A percentile compares a stretch with the other conserved stretches of the same genome.
These are phyloP conservation scores for Uria aalge DNA, from an alignment of 2,113 vertebrate genomes.

Conservation along the genomic window DNA sequence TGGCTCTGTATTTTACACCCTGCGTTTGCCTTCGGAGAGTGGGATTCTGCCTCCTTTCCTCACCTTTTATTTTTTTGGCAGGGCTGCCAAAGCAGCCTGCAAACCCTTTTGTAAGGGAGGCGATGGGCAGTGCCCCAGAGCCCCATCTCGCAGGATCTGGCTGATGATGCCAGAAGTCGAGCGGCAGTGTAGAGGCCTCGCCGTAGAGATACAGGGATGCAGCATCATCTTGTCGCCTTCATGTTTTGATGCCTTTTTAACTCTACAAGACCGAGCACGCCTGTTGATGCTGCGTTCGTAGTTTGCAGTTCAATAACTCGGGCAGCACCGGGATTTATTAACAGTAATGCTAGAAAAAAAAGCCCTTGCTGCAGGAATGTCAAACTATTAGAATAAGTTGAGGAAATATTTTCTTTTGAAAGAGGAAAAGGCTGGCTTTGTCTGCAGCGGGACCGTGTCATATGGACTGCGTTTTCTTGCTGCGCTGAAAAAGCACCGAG, in stretches of 20 bases:
- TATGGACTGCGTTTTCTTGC: conserved; percentile 6
- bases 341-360: background rate
- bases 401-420: conserved; percentile 32
- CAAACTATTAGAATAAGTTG: conserved; percentile 11
- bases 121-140: background rate
- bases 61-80: background rate
- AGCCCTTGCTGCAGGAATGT: rapidly evolving
- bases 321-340: background rate
- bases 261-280: background rate
- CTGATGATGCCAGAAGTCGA: background rate
- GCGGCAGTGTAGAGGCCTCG: rapidly evolving
- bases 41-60: background rate
- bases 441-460: background rate
- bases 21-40: background rate
- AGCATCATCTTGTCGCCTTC: background rate
- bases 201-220: background rate
- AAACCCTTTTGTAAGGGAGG: background rate
- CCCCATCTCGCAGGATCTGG: background rate
- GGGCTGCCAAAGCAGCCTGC: background rate
- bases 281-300: background rate
- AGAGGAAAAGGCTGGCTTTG: conserved; percentile 35
- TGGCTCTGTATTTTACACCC: background rate
- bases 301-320: background rate
- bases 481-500: conserved; percentile 2
- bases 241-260: background rate